Conservation (phyloP, 1,140 invertebrate genomes). For the Drosophila setifemur region DNA sequence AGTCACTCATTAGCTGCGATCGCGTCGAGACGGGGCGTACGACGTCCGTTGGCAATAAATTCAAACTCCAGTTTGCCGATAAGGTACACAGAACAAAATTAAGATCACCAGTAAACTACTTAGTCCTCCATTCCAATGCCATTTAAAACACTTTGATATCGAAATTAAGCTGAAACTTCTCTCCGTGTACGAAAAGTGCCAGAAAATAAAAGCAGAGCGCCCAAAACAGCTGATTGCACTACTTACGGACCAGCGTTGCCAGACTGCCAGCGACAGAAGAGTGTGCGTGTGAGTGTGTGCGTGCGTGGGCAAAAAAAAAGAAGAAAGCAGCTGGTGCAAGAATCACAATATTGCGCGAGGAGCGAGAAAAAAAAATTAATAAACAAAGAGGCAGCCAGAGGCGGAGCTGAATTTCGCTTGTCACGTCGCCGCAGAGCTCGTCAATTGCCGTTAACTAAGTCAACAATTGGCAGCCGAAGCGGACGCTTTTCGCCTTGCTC, state of each 20-base stretch:
- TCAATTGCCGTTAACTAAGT: slow-evolving; percentile 55
- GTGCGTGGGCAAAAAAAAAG: slow-evolving; percentile 2
- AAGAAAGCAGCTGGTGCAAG: slow-evolving; percentile 41
- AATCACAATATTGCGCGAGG: slow-evolving; percentile 51
- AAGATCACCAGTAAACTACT: background rate
- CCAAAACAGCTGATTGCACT: no score
- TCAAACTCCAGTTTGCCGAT: slow-evolving; percentile 21
- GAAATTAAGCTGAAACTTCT: no score
- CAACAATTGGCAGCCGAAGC: slow-evolving; percentile 50
- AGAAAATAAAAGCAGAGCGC: slow-evolving; percentile 3
- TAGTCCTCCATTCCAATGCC: no score
- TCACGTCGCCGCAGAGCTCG: slow-evolving; percentile 38
- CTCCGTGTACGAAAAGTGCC: background rate
- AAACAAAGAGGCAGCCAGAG: slow-evolving; percentile 34
- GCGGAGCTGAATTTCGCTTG: slow-evolving; percentile 43
- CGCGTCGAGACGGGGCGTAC: background rate
- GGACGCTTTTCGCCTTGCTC: slow-evolving; percentile 19
- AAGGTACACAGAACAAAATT: slow-evolving; percentile 11
- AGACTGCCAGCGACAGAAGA: background rate
- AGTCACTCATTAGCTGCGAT: slow-evolving; percentile 42
- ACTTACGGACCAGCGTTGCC: no score
- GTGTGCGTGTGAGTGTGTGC: slow-evolving; percentile 7
- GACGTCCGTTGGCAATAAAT: slow-evolving; percentile 10
- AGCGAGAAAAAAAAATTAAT: slow-evolving; percentile 45
- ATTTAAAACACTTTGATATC: no score